Conservation (phyloP, 2,113 vertebrate genomes). For the Scartelaos histophorus region DNA sequence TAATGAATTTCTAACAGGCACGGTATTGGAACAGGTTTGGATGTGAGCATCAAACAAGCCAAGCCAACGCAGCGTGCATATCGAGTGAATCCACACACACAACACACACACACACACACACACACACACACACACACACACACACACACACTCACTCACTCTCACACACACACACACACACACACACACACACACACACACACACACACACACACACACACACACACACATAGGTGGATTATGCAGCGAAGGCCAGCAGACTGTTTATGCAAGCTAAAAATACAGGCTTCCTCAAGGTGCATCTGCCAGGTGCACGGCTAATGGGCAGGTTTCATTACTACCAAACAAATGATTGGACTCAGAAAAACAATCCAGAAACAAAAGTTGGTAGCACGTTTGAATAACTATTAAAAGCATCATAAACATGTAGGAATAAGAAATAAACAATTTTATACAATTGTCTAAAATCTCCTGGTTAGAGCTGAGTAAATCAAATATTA, state of each 20-base stretch:
- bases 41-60: conserved; percentile 66
- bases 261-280: conserved; percentile 59
- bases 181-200: conserved; percentile 16
- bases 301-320: conserved; percentile 23
- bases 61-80: conserved; percentile 39
- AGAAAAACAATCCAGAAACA: background rate
- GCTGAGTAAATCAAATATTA: background rate
- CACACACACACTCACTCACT: conserved; percentile 12
- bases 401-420: background rate
- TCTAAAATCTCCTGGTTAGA: no score
- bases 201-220: conserved; percentile 3
- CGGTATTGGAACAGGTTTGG: conserved; percentile 67
- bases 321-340: conserved; percentile 9
- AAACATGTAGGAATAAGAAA: background rate
- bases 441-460: background rate
- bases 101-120: conserved; percentile 8
- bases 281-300: conserved; percentile 42
- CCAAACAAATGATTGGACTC: background rate
- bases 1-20: conserved; percentile 78
- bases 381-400: background rate
- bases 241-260: conserved; percentile 45
- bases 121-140: conserved; percentile 1
- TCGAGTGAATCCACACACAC: conserved; percentile 20
- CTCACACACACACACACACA: background rate
- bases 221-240: conserved; percentile 43